Conservation (phyloP, 2,797 vertebrate genomes). For the Lacerta viridis region DNA sequence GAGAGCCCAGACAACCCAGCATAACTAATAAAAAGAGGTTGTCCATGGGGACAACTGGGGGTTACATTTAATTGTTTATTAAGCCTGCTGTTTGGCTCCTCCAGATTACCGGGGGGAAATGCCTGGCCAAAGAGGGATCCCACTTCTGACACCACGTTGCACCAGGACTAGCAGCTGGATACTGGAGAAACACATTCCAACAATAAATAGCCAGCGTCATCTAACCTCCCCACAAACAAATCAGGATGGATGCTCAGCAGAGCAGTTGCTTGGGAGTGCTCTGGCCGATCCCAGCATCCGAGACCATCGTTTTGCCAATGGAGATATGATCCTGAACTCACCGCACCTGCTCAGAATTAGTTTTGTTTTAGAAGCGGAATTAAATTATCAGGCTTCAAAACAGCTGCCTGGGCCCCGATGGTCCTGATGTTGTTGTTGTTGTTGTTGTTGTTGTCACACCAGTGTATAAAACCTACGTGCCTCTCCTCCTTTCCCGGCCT, state of each 20-base stretch:
- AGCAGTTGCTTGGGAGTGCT: neutral
- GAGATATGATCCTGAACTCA: neutral
- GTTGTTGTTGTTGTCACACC: conserved; percentile 14
- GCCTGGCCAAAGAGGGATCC: neutral
- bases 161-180: too few species aligned
- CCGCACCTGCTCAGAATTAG: conserved; percentile 10
- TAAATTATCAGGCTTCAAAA: conserved; percentile 17
- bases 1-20: neutral
- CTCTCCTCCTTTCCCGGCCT: neutral
- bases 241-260: too few species aligned
- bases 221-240: too few species aligned
- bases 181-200: too few species aligned
- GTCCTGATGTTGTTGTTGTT: neutral
- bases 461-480: neutral
- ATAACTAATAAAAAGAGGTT: neutral
- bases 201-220: too few species aligned
- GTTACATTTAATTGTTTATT: neutral
- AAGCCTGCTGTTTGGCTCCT: neutral
- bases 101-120: neutral
- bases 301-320: neutral
- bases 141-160: too few species aligned
- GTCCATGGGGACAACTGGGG: neutral
- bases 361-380: neutral
- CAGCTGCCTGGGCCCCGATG: neutral
- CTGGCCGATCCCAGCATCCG: neutral